These are phyloP conservation scores for Melinaea menophilus DNA, from an alignment of 2,888 invertebrate species.

Conservation along the genomic window DNA sequence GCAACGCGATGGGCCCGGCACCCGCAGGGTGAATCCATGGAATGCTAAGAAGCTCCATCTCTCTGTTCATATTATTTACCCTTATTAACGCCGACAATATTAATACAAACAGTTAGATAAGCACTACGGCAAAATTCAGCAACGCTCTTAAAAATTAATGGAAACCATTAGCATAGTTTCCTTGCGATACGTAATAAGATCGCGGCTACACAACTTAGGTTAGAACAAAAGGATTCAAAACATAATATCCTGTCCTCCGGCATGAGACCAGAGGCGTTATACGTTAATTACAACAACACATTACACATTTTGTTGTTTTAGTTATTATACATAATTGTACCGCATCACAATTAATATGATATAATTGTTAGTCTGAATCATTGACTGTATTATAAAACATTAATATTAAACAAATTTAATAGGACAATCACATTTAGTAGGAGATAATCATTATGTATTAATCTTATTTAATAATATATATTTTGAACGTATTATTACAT, in stretches of 20 bases:
- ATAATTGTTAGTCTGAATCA: not conserved
- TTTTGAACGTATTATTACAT: no score
- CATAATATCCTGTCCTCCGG: slow-evolving; percentile 42
- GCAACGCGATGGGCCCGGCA: no score
- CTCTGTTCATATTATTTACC: not conserved
- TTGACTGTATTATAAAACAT: not conserved
- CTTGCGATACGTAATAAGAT: slow-evolving; percentile 22
- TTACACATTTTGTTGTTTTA: slow-evolving; percentile 62
- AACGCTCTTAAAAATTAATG: slow-evolving; percentile 27
- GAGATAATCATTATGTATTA: no score
- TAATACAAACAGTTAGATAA: not conserved
- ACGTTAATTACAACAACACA: slow-evolving; percentile 51
- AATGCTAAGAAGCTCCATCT: no score
- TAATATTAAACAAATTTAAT: no score
- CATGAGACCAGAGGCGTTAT: slow-evolving; percentile 42
- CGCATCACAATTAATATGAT: no score
- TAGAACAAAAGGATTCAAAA: slow-evolving; percentile 32
- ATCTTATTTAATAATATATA: no score
- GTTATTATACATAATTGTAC: slow-evolving; percentile 38
- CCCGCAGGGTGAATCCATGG: no score
- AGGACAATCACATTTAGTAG: no score
- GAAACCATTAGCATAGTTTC: slow-evolving; percentile 23
- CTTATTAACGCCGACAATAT: no score
- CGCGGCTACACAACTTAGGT: slow-evolving; percentile 19
- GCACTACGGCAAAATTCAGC: slow-evolving; percentile 12